Base-by-base conservation (phyloP, 2,113 vertebrate genomes). In the Dasyurus viverrinus region DNA sequence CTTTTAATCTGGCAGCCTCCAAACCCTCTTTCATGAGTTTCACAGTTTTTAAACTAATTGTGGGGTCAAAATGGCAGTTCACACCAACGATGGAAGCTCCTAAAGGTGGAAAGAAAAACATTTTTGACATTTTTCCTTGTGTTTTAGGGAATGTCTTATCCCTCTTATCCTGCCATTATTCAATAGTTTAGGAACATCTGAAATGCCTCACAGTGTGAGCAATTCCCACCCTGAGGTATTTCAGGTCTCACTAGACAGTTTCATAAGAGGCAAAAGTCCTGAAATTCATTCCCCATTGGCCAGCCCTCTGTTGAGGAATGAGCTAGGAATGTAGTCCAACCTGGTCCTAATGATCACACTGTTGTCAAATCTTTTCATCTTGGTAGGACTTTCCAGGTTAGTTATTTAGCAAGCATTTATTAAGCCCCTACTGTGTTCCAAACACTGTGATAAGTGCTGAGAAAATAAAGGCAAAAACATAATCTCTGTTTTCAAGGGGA, bases 21-120 rank as follows among this genome's bases (percentile, higher is more conserved):
- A 99, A 98, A 1, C 99, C 99, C 53, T 99, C 99, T 97, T 99
- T 99, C 99, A 99, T 99, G 98, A 99, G 98, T 97, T 98, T 99
- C 97, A 99, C 98, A 0, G 99, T 99, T 98, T 99, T 98, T 48
- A 99, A 97, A 53, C 97, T 99, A 92, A 97, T 99, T 54, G 98
- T 98, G 36, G 99, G 99, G 98, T 99, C 99, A 97, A 99, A 99
- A 98, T 99, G 99, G 98, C 99, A 99, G 98, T 99, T 99, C 57
- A 99, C 97, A 2, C 99, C 99, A 47, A 99, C 97, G 76, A 99
- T 99, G 68, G 99, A 98, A 54, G 99, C 99, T 89, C 99, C 99
- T 99, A 97, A 3, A 97, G 27, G 42, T 0, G 36, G 95, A 25
- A n/a, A 97, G 93, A 91, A 90, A 48, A 96, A 90, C 3, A 27